These are phyloP conservation scores for Podarcis muralis DNA, from an alignment of 2,113 vertebrate genomes.

Conservation along the genomic window DNA sequence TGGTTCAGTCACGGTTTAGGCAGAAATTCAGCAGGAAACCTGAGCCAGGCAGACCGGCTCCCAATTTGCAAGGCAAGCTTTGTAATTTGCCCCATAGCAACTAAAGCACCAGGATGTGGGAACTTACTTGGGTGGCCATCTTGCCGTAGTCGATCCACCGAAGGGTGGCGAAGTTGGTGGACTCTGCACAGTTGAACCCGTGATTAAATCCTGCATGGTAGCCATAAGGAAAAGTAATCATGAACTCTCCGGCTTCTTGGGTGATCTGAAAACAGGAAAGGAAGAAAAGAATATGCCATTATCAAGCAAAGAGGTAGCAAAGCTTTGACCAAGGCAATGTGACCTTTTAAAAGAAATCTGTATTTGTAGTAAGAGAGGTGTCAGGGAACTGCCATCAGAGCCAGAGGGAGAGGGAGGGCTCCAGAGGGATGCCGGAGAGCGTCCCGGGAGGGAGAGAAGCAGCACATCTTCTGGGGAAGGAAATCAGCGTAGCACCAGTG, in stretches of 20 bases:
- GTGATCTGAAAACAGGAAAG: conserved; percentile 82
- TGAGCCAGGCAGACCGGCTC: not conserved
- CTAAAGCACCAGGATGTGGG: not conserved
- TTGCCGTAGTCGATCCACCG: conserved; percentile 98
- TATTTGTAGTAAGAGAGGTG: not conserved
- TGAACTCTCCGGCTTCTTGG: conserved; percentile 96
- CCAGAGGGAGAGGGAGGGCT: too few relatives aligned
- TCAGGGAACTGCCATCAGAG: too few relatives aligned
- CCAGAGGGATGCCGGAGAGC: too few relatives aligned
- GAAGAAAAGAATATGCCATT: rapidly evolving
- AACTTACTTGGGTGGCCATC: conserved; percentile 91
- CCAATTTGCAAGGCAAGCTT: too few relatives aligned
- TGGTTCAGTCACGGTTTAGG: not conserved
- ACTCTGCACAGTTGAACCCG: conserved; percentile 98
- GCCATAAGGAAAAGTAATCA: conserved; percentile 95
- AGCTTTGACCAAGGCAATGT: not conserved
- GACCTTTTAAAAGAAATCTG: not conserved
- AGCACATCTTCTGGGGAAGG: too few relatives aligned
- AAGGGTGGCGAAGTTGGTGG: conserved; percentile 96
- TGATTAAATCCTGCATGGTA: conserved; percentile 99
- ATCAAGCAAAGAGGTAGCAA: not conserved
- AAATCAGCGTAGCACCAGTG: too few relatives aligned
- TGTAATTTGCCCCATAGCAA: not conserved
- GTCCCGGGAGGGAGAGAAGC: too few relatives aligned
- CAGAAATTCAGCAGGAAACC: too few relatives aligned